A percentile compares a stretch with the other conserved stretches of the same genome.
Conservation (phyloP, 2,113 vertebrate species). For the Rhinoderma darwinii region DNA sequence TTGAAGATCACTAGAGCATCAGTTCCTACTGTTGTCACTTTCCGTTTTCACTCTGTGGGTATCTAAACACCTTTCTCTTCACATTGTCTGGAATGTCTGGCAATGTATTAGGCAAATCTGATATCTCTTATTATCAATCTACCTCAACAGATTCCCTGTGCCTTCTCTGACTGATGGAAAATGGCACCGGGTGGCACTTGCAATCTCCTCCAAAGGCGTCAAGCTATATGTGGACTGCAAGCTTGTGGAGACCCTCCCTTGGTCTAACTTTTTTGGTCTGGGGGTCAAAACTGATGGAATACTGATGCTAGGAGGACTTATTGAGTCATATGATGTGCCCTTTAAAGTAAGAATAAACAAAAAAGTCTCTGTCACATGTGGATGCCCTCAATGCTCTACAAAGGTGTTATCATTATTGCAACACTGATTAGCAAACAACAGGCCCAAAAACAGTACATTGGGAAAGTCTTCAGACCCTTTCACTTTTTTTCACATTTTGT, state of each 20-base stretch:
- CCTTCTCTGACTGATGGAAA: constrained; percentile 74
- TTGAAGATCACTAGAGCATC: not conserved
- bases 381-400: too few species aligned
- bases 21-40: not conserved
- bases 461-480: too few species aligned
- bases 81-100: not conserved
- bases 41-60: not conserved
- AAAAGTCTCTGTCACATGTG: too few species aligned
- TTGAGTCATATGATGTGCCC: constrained; percentile 80
- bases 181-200: constrained; percentile 83
- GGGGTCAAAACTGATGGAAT: constrained; percentile 77
- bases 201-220: constrained; percentile 76
- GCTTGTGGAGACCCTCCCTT: constrained; percentile 82
- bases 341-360: constrained; percentile 78
- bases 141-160: constrained; percentile 78
- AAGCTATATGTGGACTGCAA: constrained; percentile 83
- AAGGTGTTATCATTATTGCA: too few species aligned
- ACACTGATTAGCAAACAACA: too few species aligned
- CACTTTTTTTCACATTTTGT: too few species aligned
- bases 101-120: not conserved
- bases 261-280: constrained; percentile 77
- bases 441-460: too few species aligned
- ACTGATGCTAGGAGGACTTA: constrained; percentile 79
- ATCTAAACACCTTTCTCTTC: not conserved
- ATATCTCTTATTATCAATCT: not conserved